Evolutionary conservation across 1,140 invertebrate species (phyloP), one percentile per base, ranked within the genome.

Genomic region (Camponotus vicinus): DNA sequence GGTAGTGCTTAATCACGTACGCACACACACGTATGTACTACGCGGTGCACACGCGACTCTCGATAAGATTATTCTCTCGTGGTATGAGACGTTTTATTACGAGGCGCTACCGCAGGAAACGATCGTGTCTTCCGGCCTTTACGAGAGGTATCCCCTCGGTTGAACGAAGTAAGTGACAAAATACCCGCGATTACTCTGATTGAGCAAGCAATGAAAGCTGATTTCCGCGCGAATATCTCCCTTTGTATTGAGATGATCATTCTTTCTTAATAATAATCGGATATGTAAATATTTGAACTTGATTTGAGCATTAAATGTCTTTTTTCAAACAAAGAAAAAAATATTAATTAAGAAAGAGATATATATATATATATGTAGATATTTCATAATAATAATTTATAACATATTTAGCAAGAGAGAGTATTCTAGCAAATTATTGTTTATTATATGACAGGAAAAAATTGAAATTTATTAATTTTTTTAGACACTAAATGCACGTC

Each of bases 61-160:
- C 32, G 79, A 83, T 75, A 83, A 83, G 79, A 83, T 83, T 83
- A 59, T 57, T 61, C 45, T 78, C 59, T 71, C 61, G 40, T 45
- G 79, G 40, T 21, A 45, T 40, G 55, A 34, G 69, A 37, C 69
- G 32, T 83, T 83, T 83, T 75, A 83, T 83, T 83, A 63, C 42
- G 69, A 52, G 49, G 79, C 69, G 79, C 69, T 83, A 83, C 79
- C 69, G 69, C 79, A 83, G 79, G 79, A 83, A 83, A 83, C 79
- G 69, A 83, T 40, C 55, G 32, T 75, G 27, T 83, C 69, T 83
- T 83, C 79, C 69, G 79, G 59, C 21, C 64, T 80, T 34, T 27
- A 18, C 32, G 79, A 83, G 69, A 49, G 15, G 18, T 75, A 73
- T 83, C 49, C 52, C 15, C 55, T n/a, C 52, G 69, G 32, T 45